Conservation (phyloP, 2,888 invertebrate genomes). For the Mystacides longicornis region DNA sequence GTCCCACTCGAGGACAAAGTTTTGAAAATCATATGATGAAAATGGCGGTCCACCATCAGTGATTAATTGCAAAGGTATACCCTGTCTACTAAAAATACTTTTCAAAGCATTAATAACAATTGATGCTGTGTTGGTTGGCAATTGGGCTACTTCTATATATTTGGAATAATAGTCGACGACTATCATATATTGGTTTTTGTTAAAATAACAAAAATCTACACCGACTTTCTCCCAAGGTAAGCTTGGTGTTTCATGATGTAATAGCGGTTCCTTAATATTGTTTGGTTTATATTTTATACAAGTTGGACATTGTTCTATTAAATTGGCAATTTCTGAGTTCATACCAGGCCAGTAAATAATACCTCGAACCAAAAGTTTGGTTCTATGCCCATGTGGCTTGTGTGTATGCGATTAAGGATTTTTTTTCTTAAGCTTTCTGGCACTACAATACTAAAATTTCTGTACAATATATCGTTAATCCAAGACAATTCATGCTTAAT, state of each 20-base stretch:
- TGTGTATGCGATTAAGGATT: slow-evolving; percentile 1
- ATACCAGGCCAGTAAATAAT: background rate
- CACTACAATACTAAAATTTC: background rate
- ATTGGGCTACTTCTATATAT: background rate
- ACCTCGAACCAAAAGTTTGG: background rate
- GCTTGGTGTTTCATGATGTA: background rate
- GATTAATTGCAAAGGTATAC: background rate
- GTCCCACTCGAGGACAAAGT: background rate
- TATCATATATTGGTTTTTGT: background rate
- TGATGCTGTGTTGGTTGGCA: background rate
- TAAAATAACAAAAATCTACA: background rate
- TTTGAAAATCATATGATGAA: background rate
- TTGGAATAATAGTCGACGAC: slow-evolving; percentile 1
- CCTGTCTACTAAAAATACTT: background rate
- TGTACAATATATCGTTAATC: background rate
- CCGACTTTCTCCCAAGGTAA: slow-evolving; percentile 2
- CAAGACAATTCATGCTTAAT: slow-evolving; percentile 1
- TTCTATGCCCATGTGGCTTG: background rate
- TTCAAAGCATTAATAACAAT: slow-evolving; percentile 1
- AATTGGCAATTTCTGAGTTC: background rate
- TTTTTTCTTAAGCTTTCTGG: slow-evolving; percentile 2
- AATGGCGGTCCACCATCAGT: slow-evolving; percentile 2
- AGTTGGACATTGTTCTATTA: slow-evolving; percentile 1
- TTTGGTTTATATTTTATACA: slow-evolving; percentile 1
- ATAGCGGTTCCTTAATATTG: background rate